A percentile compares a stretch with the other conserved stretches of the same genome.
phyloP scores from a whole-genome alignment of 2,888 invertebrate genomes.

The Drosophila eohydei region DNA sequence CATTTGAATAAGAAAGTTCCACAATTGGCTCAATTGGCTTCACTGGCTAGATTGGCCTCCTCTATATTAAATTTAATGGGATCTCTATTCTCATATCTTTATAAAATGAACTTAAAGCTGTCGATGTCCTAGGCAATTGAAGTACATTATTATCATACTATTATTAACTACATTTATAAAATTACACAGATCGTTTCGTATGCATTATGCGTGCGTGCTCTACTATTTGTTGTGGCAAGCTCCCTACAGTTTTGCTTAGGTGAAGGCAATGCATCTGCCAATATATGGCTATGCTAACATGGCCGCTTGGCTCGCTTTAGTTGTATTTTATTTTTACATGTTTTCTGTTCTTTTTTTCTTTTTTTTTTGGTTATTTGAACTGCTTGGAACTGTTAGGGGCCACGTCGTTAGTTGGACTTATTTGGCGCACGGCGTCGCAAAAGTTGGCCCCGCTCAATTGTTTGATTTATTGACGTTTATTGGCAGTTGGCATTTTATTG shows the following conservation, averaged over 20 bases:
- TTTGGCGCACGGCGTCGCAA: constrained; percentile 67
- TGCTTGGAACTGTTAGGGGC: constrained; percentile 27
- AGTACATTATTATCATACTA: neutral
- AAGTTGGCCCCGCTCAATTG: constrained; percentile 75
- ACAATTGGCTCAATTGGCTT: too few species aligned
- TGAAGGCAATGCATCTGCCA: constrained; percentile 8
- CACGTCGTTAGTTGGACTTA: constrained; percentile 57
- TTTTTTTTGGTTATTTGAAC: constrained; percentile 11
- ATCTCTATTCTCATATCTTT: too few species aligned
- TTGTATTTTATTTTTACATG: neutral
- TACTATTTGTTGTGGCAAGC: neutral
- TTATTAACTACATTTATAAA: neutral
- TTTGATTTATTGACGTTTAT: constrained; percentile 78
- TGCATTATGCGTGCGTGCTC: neutral
- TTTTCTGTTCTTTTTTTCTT: neutral
- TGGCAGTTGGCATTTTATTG: constrained; percentile 80
- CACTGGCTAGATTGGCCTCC: too few species aligned
- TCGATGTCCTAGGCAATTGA: too few species aligned
- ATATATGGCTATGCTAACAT: neutral
- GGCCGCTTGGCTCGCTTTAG: neutral
- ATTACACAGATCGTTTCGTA: neutral
- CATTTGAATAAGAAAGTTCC: too few species aligned
- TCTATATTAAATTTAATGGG: too few species aligned
- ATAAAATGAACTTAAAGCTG: too few species aligned
- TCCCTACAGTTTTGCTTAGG: neutral